Evolutionary conservation across 2,888 invertebrate species (phyloP).

Genomic region (Drosophila borborema): DNA sequence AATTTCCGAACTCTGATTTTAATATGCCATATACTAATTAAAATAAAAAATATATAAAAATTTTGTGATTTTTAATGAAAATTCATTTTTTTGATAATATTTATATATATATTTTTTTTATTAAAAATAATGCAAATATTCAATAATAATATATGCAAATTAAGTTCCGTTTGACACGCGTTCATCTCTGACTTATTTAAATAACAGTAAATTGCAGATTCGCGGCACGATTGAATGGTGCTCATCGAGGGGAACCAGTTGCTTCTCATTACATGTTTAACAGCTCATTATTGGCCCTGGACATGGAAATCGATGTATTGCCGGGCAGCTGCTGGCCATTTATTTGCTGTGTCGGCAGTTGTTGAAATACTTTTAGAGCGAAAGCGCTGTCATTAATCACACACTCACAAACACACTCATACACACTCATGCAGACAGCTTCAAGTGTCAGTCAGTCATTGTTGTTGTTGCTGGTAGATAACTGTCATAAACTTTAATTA

Average conservation of each 20-base stretch:
- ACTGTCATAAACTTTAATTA: slow-evolving; percentile 81
- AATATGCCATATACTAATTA: no score
- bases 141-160: not conserved
- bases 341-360: slow-evolving; percentile 16
- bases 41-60: no score
- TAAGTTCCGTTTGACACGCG: not conserved
- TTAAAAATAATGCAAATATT: not conserved
- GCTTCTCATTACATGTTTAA: slow-evolving; percentile 5
- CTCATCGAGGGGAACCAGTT: slow-evolving; percentile 9
- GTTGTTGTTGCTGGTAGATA: slow-evolving; percentile 68
- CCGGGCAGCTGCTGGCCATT: slow-evolving; percentile 38
- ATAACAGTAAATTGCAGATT: slow-evolving; percentile 4
- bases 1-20: no score
- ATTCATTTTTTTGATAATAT: not conserved
- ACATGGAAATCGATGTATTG: slow-evolving; percentile 28
- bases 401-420: slow-evolving; percentile 25
- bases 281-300: slow-evolving; percentile 11
- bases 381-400: slow-evolving; percentile 66
- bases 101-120: not conserved
- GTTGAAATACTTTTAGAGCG: slow-evolving; percentile 26
- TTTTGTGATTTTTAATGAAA: no score
- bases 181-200: slow-evolving; percentile 1
- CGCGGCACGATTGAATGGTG: slow-evolving; percentile 5
- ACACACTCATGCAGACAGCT: slow-evolving; percentile 24
- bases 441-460: slow-evolving; percentile 50